Percentiles rank a stretch among this genome's conserved stretches.
Evolutionary conservation across 2,797 vertebrate species (phyloP).

Genomic region (Aselliscus stoliczkanus): DNA sequence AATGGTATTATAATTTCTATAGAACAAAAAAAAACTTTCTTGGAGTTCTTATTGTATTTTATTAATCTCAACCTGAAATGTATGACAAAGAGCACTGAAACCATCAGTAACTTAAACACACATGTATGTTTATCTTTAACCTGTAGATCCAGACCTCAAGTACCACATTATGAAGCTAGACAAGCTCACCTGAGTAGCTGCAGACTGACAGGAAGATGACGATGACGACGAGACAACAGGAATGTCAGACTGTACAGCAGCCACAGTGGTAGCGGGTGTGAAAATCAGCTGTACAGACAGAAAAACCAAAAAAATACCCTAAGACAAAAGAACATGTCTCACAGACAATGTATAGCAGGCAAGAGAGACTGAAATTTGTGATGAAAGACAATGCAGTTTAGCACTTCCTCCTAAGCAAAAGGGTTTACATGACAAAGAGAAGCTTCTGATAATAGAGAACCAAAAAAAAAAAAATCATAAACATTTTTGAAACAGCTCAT

Average conservation of each 20-base stretch:
- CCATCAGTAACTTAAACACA: background rate
- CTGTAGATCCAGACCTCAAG: constrained; percentile 28
- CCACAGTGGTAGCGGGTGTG: constrained; percentile 92
- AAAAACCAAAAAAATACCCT: constrained; percentile 72
- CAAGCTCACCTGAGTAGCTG: constrained; percentile 93
- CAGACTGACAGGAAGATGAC: constrained; percentile 87
- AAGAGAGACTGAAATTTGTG: constrained; percentile 57
- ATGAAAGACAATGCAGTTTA: constrained; percentile 62
- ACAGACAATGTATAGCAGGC: constrained; percentile 69
- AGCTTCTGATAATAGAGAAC: constrained; percentile 52
- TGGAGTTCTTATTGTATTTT: background rate
- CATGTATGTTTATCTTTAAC: background rate
- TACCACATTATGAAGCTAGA: constrained; percentile 46
- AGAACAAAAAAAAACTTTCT: constrained; percentile 19
- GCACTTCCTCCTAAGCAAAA: constrained; percentile 57
- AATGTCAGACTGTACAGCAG: constrained; percentile 93
- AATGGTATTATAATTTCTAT: background rate
- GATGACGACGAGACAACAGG: constrained; percentile 88
- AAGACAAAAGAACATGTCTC: constrained; percentile 70
- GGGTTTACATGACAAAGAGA: constrained; percentile 50
- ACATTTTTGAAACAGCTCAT: constrained; percentile 48
- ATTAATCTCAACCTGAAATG: constrained; percentile 6
- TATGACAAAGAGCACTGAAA: constrained; percentile 26
- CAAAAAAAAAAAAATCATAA: constrained; percentile 31
- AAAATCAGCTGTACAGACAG: constrained; percentile 91